Base-by-base conservation (phyloP, 2,888 invertebrate species). In the Diaprepes abbreviatus region DNA sequence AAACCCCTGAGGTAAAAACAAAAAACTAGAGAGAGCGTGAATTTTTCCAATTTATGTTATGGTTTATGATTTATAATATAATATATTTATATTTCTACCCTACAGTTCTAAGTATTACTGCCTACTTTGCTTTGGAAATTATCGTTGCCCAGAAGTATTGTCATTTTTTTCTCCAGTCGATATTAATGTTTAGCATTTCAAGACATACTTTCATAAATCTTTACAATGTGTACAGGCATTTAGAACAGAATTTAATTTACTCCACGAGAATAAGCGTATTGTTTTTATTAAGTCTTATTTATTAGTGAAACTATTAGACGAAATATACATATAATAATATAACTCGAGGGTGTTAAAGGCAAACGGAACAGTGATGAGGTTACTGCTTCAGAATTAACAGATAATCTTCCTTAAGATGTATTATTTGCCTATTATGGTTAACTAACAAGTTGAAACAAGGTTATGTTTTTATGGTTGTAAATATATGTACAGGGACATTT, bases 1-100 rank as follows among this genome's bases (percentile, higher is more conserved):
- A 45, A 38, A 43, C 33, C 60, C 43, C 52, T 52, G 43, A 66
- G 60, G 31, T 60, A 59, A 43, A 54, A 55, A 43, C 43, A 60
- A 66, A 66, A 66, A 66, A 40, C 7, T 31, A 28, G 59, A 59
- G 66, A 66, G 66, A 66, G 66, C 59, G 40, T 17, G n/a, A 10
- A 43, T 52, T 59, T 66, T 66, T 66, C 33, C 33, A 31, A 54
- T 60, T 38, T n/a, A 14, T 60, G 66, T 66, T 66, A 66, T 66
- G 66, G 60, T 66, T 66, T 66, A 66, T 60, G 66, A 66, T 66
- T 60, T 66, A 66, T 66, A 66, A 66, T 66, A 66, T 66, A 66
- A 48, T 66, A 59, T 66, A 58, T 66, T 58, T 66, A 66, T 58
- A 66, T 66, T 57, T 50, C 50, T 66, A 66, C 66, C 66, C 59